A percentile compares a stretch with the other conserved stretches of the same genome.
These are phyloP conservation scores for Tachuris rubrigastra DNA, from an alignment of 2,113 vertebrate species.

Conservation along the genomic window DNA sequence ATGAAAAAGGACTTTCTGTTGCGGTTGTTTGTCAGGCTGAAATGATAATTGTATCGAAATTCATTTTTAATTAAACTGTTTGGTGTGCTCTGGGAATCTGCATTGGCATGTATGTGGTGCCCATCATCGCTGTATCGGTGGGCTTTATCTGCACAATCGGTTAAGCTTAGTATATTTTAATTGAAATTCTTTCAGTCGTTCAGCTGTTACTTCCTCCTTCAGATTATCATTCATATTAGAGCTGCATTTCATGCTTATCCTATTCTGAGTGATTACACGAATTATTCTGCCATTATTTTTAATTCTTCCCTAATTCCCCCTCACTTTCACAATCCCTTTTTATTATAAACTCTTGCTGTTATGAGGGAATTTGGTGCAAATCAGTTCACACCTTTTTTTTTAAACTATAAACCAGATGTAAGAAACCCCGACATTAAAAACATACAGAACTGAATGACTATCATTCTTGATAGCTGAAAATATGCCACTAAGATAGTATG, in stretches of 20 bases:
- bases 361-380: constrained; percentile 23
- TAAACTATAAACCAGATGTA: background rate
- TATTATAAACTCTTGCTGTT: background rate
- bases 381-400: background rate
- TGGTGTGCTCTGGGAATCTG: background rate
- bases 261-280: constrained; percentile 3
- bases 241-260: constrained; percentile 45
- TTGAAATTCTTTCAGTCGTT: constrained; percentile 62
- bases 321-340: constrained; percentile 1
- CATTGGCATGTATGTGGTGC: background rate
- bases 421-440: background rate
- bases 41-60: constrained; percentile 43
- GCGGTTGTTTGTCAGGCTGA: constrained; percentile 16
- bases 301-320: background rate
- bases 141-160: constrained; percentile 33
- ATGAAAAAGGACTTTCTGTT: background rate
- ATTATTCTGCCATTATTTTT: constrained; percentile 23
- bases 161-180: constrained; percentile 51
- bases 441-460: background rate
- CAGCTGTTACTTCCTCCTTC: constrained; percentile 28
- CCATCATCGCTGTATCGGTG: background rate
- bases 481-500: background rate
- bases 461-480: background rate
- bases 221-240: constrained; percentile 46
- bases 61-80: constrained; percentile 41